Evolutionary conservation across 2,888 invertebrate species (phyloP).

Genomic region (Drosophila anceps): DNA sequence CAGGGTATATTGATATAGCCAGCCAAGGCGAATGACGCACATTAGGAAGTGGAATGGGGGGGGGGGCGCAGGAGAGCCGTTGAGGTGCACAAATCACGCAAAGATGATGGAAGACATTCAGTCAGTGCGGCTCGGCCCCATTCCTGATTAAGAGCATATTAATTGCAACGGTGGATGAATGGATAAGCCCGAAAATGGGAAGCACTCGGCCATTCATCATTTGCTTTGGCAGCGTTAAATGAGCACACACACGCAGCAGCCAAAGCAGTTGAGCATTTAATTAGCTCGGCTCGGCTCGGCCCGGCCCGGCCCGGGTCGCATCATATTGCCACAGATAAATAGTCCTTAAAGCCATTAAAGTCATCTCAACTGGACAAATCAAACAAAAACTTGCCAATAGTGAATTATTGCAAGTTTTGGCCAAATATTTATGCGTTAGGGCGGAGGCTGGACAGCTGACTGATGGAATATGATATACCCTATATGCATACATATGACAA

Average conservation of each 20-base stretch:
- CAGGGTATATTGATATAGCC: conserved; percentile 63
- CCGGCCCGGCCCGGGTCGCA: conserved; percentile 41
- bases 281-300: too few relatives aligned
- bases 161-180: conserved; percentile 80
- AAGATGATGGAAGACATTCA: conserved; percentile 49
- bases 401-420: conserved; percentile 51
- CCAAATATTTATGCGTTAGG: conserved; percentile 42
- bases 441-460: too few relatives aligned
- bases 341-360: conserved; percentile 63
- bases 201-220: conserved; percentile 69
- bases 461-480: too few relatives aligned
- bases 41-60: conserved; percentile 30
- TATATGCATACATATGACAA: too few relatives aligned
- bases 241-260: conserved; percentile 58
- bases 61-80: not conserved
- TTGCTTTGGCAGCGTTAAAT: conserved; percentile 49
- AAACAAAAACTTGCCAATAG: conserved; percentile 21
- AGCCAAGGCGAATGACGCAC: conserved; percentile 51
- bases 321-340: conserved; percentile 48
- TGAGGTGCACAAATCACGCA: conserved; percentile 76
- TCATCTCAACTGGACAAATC: conserved; percentile 58
- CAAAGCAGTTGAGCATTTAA: conserved; percentile 66
- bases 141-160: conserved; percentile 80
- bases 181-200: conserved; percentile 48
- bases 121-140: conserved; percentile 39